These are phyloP conservation scores for Neodiprion virginianus DNA, from an alignment of 1,140 invertebrate species.

Conservation along the genomic window DNA sequence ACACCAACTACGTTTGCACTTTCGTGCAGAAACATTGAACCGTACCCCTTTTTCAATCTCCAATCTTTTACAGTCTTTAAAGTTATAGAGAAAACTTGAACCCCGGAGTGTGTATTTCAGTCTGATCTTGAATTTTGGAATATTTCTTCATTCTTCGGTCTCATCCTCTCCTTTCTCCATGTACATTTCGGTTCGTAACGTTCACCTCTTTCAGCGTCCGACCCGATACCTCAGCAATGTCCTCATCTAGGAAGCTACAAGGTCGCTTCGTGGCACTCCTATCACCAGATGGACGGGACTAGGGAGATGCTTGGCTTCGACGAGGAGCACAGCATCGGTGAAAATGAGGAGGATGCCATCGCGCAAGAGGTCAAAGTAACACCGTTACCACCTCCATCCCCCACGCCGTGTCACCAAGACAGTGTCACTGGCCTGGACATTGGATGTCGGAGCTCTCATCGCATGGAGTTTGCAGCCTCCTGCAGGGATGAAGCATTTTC, in stretches of 20 bases:
- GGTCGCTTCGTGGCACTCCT: constrained; percentile 47
- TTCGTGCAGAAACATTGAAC: too few relatives aligned
- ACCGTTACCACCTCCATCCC: constrained; percentile 38
- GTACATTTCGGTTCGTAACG: not conserved
- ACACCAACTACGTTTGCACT: not conserved
- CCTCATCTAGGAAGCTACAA: constrained; percentile 54
- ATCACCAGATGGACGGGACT: constrained; percentile 28
- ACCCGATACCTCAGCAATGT: constrained; percentile 51
- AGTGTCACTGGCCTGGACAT: constrained; percentile 51
- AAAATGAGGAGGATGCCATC: constrained; percentile 45
- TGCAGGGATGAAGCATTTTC: constrained; percentile 53
- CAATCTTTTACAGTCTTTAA: not conserved
- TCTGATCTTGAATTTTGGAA: too few relatives aligned
- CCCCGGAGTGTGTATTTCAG: too few relatives aligned
- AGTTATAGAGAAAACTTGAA: not conserved
- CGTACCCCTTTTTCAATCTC: not conserved
- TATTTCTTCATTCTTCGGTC: not conserved
- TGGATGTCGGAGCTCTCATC: constrained; percentile 53
- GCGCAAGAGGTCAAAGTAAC: constrained; percentile 38
- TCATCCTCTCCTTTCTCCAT: not conserved
- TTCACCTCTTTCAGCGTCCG: constrained; percentile 42
- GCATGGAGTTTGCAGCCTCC: constrained; percentile 54
- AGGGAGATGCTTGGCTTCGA: constrained; percentile 30
- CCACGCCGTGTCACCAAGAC: constrained; percentile 43
- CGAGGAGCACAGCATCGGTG: constrained; percentile 26